These are phyloP conservation scores for Oreortyx pictus DNA, from an alignment of 2,797 vertebrate species.

Conservation along the genomic window DNA sequence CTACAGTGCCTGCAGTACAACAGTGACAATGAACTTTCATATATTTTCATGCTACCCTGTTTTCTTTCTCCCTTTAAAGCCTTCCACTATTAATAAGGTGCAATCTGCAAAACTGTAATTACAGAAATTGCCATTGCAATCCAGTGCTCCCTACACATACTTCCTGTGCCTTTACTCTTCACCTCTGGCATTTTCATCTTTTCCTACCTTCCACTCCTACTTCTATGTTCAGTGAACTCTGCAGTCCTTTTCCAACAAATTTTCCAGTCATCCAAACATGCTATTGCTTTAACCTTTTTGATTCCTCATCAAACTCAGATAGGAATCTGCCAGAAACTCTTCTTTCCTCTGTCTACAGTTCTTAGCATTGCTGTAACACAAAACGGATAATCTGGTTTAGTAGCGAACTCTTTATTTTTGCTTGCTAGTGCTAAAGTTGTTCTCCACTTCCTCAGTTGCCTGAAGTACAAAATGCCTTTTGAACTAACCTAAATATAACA, in stretches of 20 bases:
- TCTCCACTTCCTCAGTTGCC: background rate
- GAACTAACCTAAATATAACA: background rate
- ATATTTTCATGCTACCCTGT: background rate
- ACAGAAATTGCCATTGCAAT: background rate
- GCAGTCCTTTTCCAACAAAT: background rate
- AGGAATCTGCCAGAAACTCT: background rate
- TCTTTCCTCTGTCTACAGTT: background rate
- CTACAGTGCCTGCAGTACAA: background rate
- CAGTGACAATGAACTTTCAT: background rate
- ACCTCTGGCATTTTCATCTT: background rate
- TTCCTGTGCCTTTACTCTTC: background rate
- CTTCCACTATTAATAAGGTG: background rate
- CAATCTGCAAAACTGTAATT: background rate
- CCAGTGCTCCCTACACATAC: background rate
- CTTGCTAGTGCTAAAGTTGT: background rate
- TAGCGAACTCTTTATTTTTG: background rate
- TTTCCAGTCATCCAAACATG: background rate
- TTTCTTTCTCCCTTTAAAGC: background rate
- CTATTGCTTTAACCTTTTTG: background rate
- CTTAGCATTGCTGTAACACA: background rate
- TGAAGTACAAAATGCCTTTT: background rate
- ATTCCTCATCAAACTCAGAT: background rate
- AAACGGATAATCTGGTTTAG: background rate
- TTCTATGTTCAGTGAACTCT: background rate
- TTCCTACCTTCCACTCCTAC: background rate